Conservation (phyloP, 2,113 vertebrate genomes). For the Tylochromis polylepis region DNA sequence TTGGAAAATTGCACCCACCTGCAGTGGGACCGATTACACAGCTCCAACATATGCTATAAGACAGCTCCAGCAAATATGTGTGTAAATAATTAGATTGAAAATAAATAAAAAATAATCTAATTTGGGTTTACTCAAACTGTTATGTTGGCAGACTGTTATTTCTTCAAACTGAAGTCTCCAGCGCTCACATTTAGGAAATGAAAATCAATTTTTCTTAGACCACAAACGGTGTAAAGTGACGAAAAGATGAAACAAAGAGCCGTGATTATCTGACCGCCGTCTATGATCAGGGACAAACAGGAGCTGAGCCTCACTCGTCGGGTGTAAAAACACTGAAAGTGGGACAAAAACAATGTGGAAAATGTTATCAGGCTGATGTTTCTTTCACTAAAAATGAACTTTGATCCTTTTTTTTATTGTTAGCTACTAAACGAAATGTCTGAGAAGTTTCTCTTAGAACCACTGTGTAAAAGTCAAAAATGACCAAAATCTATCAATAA, state of each 20-base stretch:
- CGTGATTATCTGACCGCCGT: fast-evolving
- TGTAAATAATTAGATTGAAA: background rate
- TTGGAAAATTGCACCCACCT: background rate
- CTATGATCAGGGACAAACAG: fast-evolving
- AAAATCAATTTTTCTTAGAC: background rate
- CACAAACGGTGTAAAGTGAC: background rate
- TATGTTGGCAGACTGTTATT: background rate
- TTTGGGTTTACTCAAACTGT: background rate
- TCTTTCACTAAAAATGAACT: background rate
- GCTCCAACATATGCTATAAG: background rate
- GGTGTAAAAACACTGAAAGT: background rate
- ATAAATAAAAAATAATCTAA: background rate
- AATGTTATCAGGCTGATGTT: background rate
- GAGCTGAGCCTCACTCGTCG: fast-evolving
- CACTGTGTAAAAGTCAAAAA: background rate
- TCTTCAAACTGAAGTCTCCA: fast-evolving
- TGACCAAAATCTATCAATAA: fast-evolving
- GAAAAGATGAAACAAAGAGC: background rate
- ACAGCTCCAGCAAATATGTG: background rate
- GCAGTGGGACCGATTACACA: background rate
- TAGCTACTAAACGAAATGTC: background rate
- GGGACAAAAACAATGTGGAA: fast-evolving
- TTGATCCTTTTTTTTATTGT: background rate
- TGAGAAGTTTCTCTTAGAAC: background rate
- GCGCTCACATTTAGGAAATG: background rate